Evolutionary conservation across 2,113 vertebrate species (phyloP).

Genomic region (human): DNA sequence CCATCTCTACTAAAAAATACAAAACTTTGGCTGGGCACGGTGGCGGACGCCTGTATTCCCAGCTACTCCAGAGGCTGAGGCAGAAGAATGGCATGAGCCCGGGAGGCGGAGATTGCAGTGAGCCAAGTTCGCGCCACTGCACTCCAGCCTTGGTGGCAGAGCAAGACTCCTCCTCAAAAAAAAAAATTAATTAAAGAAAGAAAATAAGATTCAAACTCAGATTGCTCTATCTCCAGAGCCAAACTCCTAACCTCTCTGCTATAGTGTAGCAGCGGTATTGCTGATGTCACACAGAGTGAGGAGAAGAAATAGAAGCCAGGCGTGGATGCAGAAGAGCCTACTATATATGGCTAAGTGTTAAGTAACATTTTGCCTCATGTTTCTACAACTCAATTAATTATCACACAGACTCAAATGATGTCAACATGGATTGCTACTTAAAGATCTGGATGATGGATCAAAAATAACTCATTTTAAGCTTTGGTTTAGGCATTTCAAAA

Average conservation of each 20-base stretch:
- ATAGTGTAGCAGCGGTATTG: fast-evolving
- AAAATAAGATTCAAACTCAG: background rate
- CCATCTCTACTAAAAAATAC: too few relatives aligned
- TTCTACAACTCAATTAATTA: background rate
- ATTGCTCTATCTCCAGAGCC: background rate
- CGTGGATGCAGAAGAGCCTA: background rate
- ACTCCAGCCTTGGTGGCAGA: too few relatives aligned
- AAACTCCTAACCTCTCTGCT: background rate
- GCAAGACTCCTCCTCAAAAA: too few relatives aligned
- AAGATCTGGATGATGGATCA: background rate
- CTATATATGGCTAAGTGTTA: background rate
- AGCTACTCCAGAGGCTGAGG: too few relatives aligned
- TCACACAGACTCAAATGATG: background rate
- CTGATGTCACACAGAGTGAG: background rate
- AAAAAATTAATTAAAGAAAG: too few relatives aligned
- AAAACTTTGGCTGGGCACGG: too few relatives aligned
- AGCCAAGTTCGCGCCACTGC: too few relatives aligned
- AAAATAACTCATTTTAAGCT: background rate
- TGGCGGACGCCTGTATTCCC: too few relatives aligned
- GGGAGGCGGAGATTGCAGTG: too few relatives aligned
- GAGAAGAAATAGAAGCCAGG: background rate
- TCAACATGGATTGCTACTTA: background rate
- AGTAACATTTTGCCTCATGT: background rate
- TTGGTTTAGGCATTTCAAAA: background rate
- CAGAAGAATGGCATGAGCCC: too few relatives aligned